phyloP scores from a whole-genome alignment of 2,113 vertebrate species.

The Erythrocercus mccallii region DNA sequence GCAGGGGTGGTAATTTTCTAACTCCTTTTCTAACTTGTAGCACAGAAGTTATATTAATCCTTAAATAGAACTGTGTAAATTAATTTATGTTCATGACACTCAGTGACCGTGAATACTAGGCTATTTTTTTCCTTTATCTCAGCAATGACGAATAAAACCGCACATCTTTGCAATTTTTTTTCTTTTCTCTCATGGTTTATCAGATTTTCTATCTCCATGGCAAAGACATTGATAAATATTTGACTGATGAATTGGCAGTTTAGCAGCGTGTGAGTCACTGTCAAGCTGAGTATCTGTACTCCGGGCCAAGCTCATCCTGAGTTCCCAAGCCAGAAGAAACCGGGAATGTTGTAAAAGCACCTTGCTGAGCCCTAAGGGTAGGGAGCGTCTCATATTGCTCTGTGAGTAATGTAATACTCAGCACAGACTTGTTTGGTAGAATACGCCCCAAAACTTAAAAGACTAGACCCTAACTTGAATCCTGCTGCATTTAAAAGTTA shows the following conservation, averaged over 20 bases:
- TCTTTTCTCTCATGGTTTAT: neutral
- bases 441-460: constrained; percentile 54
- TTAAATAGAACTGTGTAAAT: neutral
- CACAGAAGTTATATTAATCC: neutral
- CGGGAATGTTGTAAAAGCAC: constrained; percentile 57
- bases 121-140: neutral
- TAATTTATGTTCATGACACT: neutral
- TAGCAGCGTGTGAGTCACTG: neutral
- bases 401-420: constrained; percentile 50
- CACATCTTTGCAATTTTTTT: neutral
- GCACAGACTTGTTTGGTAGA: constrained; percentile 47
- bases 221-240: constrained; percentile 3
- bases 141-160: neutral
- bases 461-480: constrained; percentile 1
- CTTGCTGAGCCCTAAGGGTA: constrained; percentile 52
- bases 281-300: constrained; percentile 36
- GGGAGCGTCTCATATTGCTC: constrained; percentile 47
- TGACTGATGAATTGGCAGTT: constrained; percentile 28
- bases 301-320: neutral
- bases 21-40: neutral
- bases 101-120: neutral
- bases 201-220: neutral
- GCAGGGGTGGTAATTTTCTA: neutral
- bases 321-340: constrained; percentile 64
- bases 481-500: neutral